Evolutionary conservation across 92 coral and sea anemone genomes (phyloP).

Genomic region (Epizoanthus fatuus): DNA sequence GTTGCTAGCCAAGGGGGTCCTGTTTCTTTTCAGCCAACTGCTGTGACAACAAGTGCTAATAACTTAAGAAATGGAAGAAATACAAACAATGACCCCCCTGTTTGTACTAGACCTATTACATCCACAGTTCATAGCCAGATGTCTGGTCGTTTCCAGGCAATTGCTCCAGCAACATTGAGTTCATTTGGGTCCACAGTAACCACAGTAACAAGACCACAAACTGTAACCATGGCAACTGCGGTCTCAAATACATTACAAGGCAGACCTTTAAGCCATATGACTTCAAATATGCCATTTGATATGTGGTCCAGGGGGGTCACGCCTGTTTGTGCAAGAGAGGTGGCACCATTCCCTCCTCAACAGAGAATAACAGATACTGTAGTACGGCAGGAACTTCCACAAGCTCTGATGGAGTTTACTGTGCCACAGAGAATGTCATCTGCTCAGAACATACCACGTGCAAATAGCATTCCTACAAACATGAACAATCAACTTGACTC

Average conservation of each 20-base stretch:
- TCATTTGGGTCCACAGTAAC: neutral
- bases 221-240: conserved; percentile 32
- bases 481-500: neutral
- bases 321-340: conserved; percentile 10
- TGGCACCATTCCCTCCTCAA: conserved; percentile 15
- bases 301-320: conserved; percentile 19
- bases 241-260: conserved; percentile 16
- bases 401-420: neutral
- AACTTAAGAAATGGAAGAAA: neutral
- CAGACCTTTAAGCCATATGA: conserved; percentile 26
- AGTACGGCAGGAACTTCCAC: conserved; percentile 2
- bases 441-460: neutral
- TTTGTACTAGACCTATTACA: neutral
- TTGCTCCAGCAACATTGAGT: conserved; percentile 41
- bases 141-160: conserved; percentile 36
- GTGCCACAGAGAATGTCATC: neutral
- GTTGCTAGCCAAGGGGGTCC: neutral
- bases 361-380: neutral
- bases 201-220: conserved; percentile 21
- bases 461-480: conserved; percentile 21
- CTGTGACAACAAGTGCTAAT: neutral
- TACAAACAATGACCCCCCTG: conserved; percentile 16
- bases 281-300: conserved; percentile 20
- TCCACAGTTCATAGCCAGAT: neutral
- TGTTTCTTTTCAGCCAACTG: neutral